These are phyloP conservation scores for Rhagologus leucostigma DNA, from an alignment of 2,113 vertebrate genomes.

Conservation along the genomic window DNA sequence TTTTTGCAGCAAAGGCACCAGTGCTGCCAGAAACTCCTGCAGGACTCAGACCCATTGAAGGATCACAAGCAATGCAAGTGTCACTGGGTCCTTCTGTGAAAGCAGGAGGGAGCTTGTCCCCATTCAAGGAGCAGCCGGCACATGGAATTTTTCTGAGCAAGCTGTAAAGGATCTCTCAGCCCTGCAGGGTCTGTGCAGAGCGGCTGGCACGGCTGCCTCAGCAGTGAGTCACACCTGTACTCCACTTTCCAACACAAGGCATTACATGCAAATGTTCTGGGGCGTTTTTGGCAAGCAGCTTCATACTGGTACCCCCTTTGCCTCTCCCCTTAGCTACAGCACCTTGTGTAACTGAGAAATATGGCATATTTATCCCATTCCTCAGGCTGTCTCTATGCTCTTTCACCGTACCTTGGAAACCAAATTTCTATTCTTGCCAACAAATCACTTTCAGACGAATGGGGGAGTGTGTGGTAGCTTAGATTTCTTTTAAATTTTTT, in stretches of 20 bases:
- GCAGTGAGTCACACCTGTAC: slow-evolving; percentile 24
- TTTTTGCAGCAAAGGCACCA: background rate
- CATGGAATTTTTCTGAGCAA: background rate
- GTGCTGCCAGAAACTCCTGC: background rate
- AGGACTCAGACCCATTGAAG: background rate
- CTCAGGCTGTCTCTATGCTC: slow-evolving; percentile 49
- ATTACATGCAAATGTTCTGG: background rate
- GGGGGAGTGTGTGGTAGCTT: slow-evolving; percentile 58
- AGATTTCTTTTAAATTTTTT: background rate
- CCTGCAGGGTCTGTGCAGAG: background rate
- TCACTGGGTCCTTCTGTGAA: background rate
- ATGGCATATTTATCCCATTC: slow-evolving; percentile 53
- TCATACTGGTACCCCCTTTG: background rate
- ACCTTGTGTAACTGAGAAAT: slow-evolving; percentile 51
- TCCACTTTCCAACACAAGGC: background rate
- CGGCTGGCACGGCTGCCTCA: background rate
- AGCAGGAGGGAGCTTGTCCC: background rate
- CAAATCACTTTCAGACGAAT: slow-evolving; percentile 61
- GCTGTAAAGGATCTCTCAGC: background rate
- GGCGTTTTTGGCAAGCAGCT: background rate
- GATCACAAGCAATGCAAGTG: background rate
- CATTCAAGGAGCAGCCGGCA: background rate
- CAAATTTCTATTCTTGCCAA: slow-evolving; percentile 69
- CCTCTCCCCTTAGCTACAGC: background rate
- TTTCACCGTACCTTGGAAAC: slow-evolving; percentile 62